A percentile compares a stretch with the other conserved stretches of the same genome.
These are phyloP conservation scores for Datnioides undecimradiatus DNA, from an alignment of 2,113 vertebrate genomes.

Conservation along the genomic window DNA sequence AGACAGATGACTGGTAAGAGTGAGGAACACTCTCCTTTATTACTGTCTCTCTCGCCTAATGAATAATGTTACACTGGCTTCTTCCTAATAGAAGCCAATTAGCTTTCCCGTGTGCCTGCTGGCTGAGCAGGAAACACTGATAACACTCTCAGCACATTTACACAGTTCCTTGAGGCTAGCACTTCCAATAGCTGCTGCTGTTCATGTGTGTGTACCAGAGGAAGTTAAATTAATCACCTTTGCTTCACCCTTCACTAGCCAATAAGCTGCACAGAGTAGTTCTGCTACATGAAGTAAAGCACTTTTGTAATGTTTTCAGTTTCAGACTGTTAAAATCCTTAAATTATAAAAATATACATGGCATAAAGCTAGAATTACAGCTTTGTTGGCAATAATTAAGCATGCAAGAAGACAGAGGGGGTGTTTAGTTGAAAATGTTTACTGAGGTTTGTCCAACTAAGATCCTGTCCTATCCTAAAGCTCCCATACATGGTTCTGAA, in stretches of 20 bases:
- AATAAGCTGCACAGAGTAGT: not conserved
- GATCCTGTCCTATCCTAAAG: too few species aligned
- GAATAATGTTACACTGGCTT: conserved; percentile 62
- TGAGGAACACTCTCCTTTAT: conserved; percentile 22
- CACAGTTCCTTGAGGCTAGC: conserved; percentile 27
- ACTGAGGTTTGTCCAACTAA: too few species aligned
- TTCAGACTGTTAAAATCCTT: not conserved
- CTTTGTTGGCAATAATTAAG: too few species aligned
- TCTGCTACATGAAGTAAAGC: not conserved
- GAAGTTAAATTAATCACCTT: conserved; percentile 21
- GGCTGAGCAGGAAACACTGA: conserved; percentile 37
- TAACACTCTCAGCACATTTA: conserved; percentile 62
- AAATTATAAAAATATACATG: conserved; percentile 15
- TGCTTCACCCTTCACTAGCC: conserved; percentile 6
- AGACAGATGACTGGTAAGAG: conserved; percentile 36
- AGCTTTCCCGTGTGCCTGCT: conserved; percentile 24
- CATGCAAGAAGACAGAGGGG: too few species aligned
- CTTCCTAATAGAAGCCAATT: conserved; percentile 73
- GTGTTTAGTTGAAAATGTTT: too few species aligned
- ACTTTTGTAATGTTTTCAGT: not conserved
- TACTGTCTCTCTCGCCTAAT: conserved; percentile 41
- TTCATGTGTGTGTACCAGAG: conserved; percentile 8
- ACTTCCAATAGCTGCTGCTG: conserved; percentile 16
- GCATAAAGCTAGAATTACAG: not conserved
- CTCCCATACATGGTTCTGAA: too few species aligned